A percentile compares a stretch with the other conserved stretches of the same genome.
Conservation (phyloP, 2,797 vertebrate species). For the Neosilurus mollespiculum region DNA sequence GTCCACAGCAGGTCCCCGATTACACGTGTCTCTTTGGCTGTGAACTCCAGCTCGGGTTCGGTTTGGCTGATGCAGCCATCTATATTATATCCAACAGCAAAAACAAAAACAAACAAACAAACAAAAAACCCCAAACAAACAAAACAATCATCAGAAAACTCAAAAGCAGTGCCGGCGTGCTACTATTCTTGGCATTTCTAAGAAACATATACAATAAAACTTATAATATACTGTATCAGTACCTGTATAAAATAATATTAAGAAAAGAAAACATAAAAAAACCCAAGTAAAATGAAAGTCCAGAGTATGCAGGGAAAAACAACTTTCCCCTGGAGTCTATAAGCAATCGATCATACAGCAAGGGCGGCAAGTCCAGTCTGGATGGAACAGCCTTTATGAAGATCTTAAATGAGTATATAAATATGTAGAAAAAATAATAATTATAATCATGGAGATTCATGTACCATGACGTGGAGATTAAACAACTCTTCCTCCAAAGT, state of each 20-base stretch:
- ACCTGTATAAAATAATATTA: constrained; percentile 77
- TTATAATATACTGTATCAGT: constrained; percentile 64
- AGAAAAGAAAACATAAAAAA: constrained; percentile 64
- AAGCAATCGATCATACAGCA: constrained; percentile 22
- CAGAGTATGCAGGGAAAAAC: constrained; percentile 46
- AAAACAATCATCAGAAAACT: constrained; percentile 57
- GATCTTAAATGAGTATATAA: constrained; percentile 9
- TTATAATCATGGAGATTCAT: constrained; percentile 14
- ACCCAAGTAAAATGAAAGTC: constrained; percentile 64
- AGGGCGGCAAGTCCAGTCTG: constrained; percentile 10
- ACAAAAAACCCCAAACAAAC: constrained; percentile 56
- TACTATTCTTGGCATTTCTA: constrained; percentile 57
- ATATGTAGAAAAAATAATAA: background rate
- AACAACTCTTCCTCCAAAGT: constrained; percentile 33
- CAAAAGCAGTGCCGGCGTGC: constrained; percentile 61
- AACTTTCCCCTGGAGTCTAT: constrained; percentile 6
- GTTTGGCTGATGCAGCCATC: constrained; percentile 78
- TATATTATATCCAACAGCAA: constrained; percentile 51
- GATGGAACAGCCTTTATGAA: background rate
- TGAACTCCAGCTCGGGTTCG: constrained; percentile 62
- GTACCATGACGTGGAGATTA: constrained; percentile 33
- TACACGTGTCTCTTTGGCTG: constrained; percentile 64
- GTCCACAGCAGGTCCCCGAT: constrained; percentile 54
- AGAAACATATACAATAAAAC: constrained; percentile 60
- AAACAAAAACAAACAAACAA: constrained; percentile 42